Percentiles rank a stretch among this genome's conserved stretches.
phyloP scores from a whole-genome alignment of 2,113 vertebrate genomes.

The Oreochromis aureus region DNA sequence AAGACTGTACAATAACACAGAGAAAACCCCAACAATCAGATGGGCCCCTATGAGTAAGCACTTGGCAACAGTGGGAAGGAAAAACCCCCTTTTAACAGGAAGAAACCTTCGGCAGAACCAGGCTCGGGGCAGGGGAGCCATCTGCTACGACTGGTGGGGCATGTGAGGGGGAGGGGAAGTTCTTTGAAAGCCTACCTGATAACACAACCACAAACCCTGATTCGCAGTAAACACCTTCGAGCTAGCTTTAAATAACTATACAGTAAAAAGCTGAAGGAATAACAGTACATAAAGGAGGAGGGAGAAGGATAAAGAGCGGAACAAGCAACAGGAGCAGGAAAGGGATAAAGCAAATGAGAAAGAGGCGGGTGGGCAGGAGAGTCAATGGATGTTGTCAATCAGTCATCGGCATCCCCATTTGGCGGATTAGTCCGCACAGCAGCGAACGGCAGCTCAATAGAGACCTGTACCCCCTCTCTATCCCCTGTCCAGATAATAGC shows the following conservation, averaged over 20 bases:
- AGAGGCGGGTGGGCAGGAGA: neutral
- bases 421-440: conserved; percentile 50
- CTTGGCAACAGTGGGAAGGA: neutral
- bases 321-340: neutral
- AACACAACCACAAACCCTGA: neutral
- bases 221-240: neutral
- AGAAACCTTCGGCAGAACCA: neutral
- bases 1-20: neutral
- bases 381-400: conserved; percentile 54
- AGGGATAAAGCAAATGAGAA: conserved; percentile 23
- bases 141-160: neutral
- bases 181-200: neutral
- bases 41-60: neutral
- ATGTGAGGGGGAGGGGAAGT: neutral
- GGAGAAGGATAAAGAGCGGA: neutral
- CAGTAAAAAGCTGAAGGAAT: neutral
- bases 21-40: neutral
- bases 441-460: conserved; percentile 53
- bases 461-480: conserved; percentile 34
- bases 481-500: conserved; percentile 57
- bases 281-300: neutral
- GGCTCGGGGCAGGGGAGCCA: neutral
- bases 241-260: neutral
- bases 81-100: neutral
- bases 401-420: conserved; percentile 57